Percentiles rank a stretch among this genome's conserved stretches.
phyloP scores from a whole-genome alignment of 2,888 invertebrate species.

The Dryocosmus kuriphilus region DNA sequence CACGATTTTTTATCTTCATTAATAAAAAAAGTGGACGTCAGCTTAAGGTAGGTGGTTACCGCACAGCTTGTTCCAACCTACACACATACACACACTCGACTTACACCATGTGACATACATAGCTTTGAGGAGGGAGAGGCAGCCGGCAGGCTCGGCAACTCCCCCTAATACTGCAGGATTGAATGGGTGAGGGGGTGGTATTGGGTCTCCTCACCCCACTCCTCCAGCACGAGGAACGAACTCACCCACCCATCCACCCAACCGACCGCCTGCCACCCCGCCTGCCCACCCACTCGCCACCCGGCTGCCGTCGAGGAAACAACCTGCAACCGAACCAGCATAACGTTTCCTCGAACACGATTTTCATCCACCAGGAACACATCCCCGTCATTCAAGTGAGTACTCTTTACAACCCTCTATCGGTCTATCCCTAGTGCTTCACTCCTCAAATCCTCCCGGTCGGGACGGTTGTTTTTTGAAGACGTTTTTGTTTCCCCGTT shows the following conservation, averaged over 20 bases:
- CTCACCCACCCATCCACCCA: constrained; percentile 65
- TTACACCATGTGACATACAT: not conserved
- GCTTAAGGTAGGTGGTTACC: no score
- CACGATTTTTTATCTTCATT: no score
- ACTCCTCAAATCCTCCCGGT: constrained; percentile 32
- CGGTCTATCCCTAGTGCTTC: not conserved
- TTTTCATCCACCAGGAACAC: constrained; percentile 56
- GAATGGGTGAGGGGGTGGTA: constrained; percentile 72
- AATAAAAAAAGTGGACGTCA: no score
- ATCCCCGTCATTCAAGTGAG: constrained; percentile 32
- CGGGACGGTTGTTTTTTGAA: not conserved
- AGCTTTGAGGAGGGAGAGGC: constrained; percentile 53
- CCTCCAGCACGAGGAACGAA: constrained; percentile 66
- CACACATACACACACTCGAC: constrained; percentile 30
- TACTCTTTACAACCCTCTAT: constrained; percentile 17
- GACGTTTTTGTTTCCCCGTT: constrained; percentile 40
- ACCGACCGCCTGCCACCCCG: constrained; percentile 74
- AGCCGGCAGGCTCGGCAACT: constrained; percentile 66
- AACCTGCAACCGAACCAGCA: constrained; percentile 75
- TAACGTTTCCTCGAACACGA: constrained; percentile 69
- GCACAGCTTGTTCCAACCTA: constrained; percentile 30
- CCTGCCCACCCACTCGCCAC: constrained; percentile 78
- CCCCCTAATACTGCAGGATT: constrained; percentile 69
- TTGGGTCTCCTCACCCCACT: constrained; percentile 74
- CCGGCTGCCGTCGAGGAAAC: constrained; percentile 77